Evolutionary conservation across 2,888 invertebrate species (phyloP).

Genomic region (Aspidiotus destructor): DNA sequence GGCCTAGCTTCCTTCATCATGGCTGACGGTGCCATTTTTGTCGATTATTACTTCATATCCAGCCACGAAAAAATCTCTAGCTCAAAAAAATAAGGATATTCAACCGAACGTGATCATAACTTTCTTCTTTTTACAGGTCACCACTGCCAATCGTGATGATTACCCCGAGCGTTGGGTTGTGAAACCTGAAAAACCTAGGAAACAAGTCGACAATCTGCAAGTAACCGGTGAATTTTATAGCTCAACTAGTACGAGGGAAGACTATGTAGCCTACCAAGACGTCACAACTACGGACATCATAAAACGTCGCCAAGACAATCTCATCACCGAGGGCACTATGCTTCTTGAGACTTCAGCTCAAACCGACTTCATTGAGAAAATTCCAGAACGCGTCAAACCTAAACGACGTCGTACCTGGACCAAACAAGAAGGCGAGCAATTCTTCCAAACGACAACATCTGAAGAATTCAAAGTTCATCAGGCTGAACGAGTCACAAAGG

Average conservation of each 20-base stretch:
- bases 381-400: conserved; percentile 49
- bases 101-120: too few species aligned
- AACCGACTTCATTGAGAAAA: conserved; percentile 53
- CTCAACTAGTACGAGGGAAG: conserved; percentile 38
- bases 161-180: conserved; percentile 38
- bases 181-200: conserved; percentile 38
- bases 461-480: conserved; percentile 45
- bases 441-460: conserved; percentile 54
- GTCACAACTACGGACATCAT: conserved; percentile 37
- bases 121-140: conserved; percentile 34
- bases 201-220: conserved; percentile 38
- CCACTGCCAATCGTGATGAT: conserved; percentile 38
- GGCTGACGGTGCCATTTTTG: too few species aligned
- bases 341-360: conserved; percentile 56
- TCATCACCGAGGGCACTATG: conserved; percentile 46
- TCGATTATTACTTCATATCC: neutral
- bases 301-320: conserved; percentile 38
- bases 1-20: too few species aligned
- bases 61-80: neutral
- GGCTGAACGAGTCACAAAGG: conserved; percentile 40
- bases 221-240: conserved; percentile 37
- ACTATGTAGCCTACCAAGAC: conserved; percentile 38
- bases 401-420: conserved; percentile 58
- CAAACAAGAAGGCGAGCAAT: conserved; percentile 58
- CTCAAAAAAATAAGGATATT: too few species aligned